Conservation (phyloP, 1,140 invertebrate species). For the Chrysomallon squamiferum region DNA sequence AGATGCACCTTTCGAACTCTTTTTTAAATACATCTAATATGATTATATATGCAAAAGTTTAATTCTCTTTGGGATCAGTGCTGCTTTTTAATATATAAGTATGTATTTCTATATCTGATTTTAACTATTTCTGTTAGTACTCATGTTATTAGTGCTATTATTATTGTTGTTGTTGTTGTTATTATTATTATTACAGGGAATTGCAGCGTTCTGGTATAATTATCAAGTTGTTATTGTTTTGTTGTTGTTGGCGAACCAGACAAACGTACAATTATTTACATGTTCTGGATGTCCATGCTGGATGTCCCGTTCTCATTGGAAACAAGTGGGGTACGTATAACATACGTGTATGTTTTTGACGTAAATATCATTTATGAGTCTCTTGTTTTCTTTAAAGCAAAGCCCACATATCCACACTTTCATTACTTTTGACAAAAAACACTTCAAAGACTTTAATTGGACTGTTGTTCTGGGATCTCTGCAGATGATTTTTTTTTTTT, state of each 20-base stretch:
- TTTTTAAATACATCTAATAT: too few species aligned
- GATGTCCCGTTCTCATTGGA: not conserved
- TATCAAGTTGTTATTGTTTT: too few species aligned
- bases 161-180: not conserved
- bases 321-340: not conserved
- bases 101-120: not conserved
- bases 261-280: not conserved
- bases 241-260: not conserved
- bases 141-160: not conserved
- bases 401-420: too few species aligned
- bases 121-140: not conserved
- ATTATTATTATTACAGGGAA: not conserved
- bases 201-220: not conserved
- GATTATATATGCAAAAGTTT: not conserved
- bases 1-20: too few species aligned
- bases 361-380: too few species aligned
- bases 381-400: too few species aligned
- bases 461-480: not conserved
- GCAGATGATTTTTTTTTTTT: not conserved
- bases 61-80: not conserved
- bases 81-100: too few species aligned
- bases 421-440: too few species aligned
- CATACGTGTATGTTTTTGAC: too few species aligned
- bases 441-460: too few species aligned
- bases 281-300: not conserved